A percentile compares a stretch with the other conserved stretches of the same genome.
Evolutionary conservation across 2,888 invertebrate genomes (phyloP).

Genomic region (Helicoverpa assulta): DNA sequence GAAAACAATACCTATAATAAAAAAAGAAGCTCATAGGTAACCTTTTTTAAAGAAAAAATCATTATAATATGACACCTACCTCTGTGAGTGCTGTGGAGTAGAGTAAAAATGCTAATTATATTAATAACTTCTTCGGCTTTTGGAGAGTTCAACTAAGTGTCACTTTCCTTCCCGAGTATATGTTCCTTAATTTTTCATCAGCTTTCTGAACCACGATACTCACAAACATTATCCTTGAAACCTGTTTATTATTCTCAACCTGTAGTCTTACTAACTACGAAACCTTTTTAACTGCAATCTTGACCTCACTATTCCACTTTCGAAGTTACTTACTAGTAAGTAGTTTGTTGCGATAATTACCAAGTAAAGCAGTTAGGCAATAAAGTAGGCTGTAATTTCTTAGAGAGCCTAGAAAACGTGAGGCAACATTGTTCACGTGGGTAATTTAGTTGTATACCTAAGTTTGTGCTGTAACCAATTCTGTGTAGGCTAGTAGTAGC

Average conservation of each 20-base stretch:
- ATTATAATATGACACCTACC: too few relatives aligned
- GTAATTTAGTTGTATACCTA: constrained; percentile 14
- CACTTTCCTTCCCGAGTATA: too few relatives aligned
- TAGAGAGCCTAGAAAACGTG: constrained; percentile 28
- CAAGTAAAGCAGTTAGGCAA: constrained; percentile 4
- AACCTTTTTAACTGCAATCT: constrained; percentile 8
- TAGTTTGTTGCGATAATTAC: constrained; percentile 11
- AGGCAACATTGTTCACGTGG: not conserved
- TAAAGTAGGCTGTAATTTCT: constrained; percentile 20
- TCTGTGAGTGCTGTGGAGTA: not conserved
- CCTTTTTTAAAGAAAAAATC: too few relatives aligned
- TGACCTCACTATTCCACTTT: constrained; percentile 12
- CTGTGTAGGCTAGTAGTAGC: not conserved
- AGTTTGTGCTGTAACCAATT: constrained; percentile 20
- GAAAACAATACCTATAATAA: too few relatives aligned
- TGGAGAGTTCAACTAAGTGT: too few relatives aligned
- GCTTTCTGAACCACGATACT: too few relatives aligned
- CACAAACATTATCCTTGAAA: not conserved
- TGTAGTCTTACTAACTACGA: not conserved
- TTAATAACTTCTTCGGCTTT: constrained; percentile 9
- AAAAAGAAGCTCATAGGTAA: too few relatives aligned
- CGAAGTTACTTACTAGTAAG: constrained; percentile 1
- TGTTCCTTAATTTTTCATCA: too few relatives aligned
- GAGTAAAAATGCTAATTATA: not conserved
- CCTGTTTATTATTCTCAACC: not conserved